Evolutionary conservation across 2,113 vertebrate genomes (phyloP).

Genomic region (Sander lucioperca): DNA sequence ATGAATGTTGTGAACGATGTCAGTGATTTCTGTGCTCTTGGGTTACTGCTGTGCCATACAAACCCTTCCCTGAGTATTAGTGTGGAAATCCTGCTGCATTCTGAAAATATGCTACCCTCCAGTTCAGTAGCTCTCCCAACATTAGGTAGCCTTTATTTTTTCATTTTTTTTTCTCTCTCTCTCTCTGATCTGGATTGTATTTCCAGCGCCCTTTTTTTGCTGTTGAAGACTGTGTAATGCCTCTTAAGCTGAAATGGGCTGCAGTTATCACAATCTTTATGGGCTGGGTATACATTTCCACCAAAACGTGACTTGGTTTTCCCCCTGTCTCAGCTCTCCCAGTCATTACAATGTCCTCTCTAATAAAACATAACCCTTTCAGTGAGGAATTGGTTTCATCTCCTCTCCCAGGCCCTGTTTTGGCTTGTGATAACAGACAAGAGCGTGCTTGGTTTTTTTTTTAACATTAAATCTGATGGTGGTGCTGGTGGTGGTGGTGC

Average conservation of each 20-base stretch:
- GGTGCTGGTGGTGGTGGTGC: constrained; percentile 4
- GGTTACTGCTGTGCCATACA: constrained; percentile 40
- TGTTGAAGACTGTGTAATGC: constrained; percentile 58
- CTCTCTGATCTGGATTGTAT: constrained; percentile 64
- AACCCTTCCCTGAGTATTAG: constrained; percentile 37
- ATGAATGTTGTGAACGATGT: constrained; percentile 10
- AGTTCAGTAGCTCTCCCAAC: constrained; percentile 61
- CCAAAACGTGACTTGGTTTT: constrained; percentile 72
- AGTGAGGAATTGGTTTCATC: constrained; percentile 69
- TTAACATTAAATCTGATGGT: constrained; percentile 64
- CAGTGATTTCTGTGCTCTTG: constrained; percentile 25
- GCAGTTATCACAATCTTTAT: constrained; percentile 77
- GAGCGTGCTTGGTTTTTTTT: constrained; percentile 58
- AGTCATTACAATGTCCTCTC: constrained; percentile 65
- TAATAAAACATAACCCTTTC: constrained; percentile 78
- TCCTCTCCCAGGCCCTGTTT: constrained; percentile 63
- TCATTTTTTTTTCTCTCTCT: not conserved
- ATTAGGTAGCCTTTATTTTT: constrained; percentile 49
- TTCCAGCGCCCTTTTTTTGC: constrained; percentile 54
- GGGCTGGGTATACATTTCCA: constrained; percentile 71
- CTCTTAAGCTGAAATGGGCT: constrained; percentile 66
- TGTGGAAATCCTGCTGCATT: constrained; percentile 53
- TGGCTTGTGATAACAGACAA: constrained; percentile 69
- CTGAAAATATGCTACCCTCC: constrained; percentile 26
- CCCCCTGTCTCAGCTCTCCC: constrained; percentile 39